Base-by-base conservation (phyloP, 2,113 vertebrate genomes). In the Coracopsis vasa region DNA sequence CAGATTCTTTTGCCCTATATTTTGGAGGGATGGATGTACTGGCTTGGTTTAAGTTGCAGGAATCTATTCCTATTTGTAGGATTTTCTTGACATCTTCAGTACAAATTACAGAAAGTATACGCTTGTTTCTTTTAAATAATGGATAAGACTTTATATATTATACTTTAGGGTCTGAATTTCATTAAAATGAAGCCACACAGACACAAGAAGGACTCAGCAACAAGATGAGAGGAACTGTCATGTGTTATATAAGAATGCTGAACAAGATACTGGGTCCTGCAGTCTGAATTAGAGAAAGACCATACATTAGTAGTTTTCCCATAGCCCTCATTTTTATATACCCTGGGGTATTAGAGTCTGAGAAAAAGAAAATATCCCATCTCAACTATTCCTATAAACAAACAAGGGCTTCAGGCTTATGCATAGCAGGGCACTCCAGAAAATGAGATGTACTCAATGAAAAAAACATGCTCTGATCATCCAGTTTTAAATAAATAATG, bases 401-500 rank as follows among this genome's bases (percentile, higher is more conserved):
- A 88, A 93, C 69, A 95, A 47, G 78, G 70, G 80, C 84, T 95
- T 25, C 17, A 64, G 77, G 67, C 73, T 94, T 88, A 86, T 54
- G 61, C 58, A 86, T 48, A 94, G 71, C 66, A 54, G 47, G 67
- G 47, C 71, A 90, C 86, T 93, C 72, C 74, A 92, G 93, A 92
- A 96, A 97, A 96, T 96, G 77, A 97, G 77, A 80, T 93, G 41
- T 65, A 23, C 44, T 95, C 28, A 80, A 83, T 93, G 75, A 69
- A 91, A 92, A 75, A 95, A 86, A 58, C 47, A 75, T 78, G 29
- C 35, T 67, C 56, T 20, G 2, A 66, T 91, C 86, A 82, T 83
- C 74, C 82, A 77, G 48, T 92, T 96, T 81, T 94, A 95, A 95
- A 97, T 94, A 96, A 97, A 96, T 97, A 97, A 97, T 95, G 90